Evolutionary conservation across 64 coral and sea anemone genomes (phyloP), one percentile per base, ranked within the genome.

Genomic region (Montipora efflorescens): DNA sequence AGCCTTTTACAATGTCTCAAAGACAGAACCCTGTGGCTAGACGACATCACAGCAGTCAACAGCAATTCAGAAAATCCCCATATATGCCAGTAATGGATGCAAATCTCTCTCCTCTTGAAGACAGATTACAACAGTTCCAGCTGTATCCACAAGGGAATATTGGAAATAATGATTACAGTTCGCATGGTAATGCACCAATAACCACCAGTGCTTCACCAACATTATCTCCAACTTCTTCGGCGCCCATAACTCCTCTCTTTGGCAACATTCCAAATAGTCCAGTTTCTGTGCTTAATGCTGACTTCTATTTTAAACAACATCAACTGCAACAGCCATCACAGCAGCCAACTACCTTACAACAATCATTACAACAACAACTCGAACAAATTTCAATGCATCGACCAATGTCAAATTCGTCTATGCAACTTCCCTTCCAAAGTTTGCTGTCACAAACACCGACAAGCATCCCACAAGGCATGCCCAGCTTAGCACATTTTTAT

Each of bases 91-190:
- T 79, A 16, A 92, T 92, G 49, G 57, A 80, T 67, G 58, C 19
- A 71, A 93, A 81, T 74, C 22, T 93, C 2, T 73, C 84, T n/a
- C 92, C 92, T 11, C 76, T 93, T 66, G 92, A 93, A 68, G 53
- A 79, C 15, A 72, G 92, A 67, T 78, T 93, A 71, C 92, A 93
- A 49, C 92, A 93, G 58, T 87, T 93, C 62, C 92, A 93, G 87
- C 78, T 82, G 11, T 93, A 93, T 74, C 84, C 84, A 47, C 46
- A 15, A 50, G 76, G 76, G 19, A 78, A 92, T 22, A 47, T 70
- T 61, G 49, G 57, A 46, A 88, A 81, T 78, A 93, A 73, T 74
- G 74, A 79, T 87, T 67, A 88, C 75, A 13, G 73, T 28, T 93
- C 84, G 88, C 76, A 79, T 93, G 73, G 90, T 45, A 59, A 47